phyloP scores from a whole-genome alignment of 2,113 vertebrate genomes.

The Lagenorhynchus albirostris region DNA sequence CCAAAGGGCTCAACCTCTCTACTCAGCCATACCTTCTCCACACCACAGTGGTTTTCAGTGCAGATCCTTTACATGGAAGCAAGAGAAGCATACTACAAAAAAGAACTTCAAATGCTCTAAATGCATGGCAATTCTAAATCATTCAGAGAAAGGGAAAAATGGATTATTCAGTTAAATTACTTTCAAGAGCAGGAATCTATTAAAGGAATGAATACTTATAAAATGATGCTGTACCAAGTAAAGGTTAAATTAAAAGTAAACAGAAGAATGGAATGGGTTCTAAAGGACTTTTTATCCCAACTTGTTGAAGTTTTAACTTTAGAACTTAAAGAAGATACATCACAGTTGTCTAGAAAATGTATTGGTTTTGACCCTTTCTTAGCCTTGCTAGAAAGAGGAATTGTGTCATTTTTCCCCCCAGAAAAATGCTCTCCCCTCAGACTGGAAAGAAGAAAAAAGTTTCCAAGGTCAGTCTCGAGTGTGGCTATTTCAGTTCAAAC shows the following conservation, averaged over 20 bases:
- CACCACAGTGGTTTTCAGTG: not conserved
- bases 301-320: not conserved
- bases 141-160: not conserved
- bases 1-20: not conserved
- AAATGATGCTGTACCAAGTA: not conserved
- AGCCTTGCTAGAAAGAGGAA: not conserved
- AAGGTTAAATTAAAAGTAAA: not conserved
- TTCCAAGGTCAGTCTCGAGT: not conserved
- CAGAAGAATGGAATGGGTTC: not conserved
- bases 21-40: not conserved
- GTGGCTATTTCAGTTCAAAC: not conserved
- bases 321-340: not conserved
- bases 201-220: not conserved
- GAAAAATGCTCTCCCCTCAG: not conserved
- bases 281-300: not conserved
- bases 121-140: not conserved
- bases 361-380: not conserved
- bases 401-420: not conserved
- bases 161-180: not conserved
- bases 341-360: not conserved
- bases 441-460: rapidly evolving
- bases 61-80: not conserved
- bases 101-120: not conserved
- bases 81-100: not conserved
- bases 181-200: not conserved